These are phyloP conservation scores for Lithobates sylvaticus DNA, from an alignment of 2,797 vertebrate genomes.

Conservation along the genomic window DNA sequence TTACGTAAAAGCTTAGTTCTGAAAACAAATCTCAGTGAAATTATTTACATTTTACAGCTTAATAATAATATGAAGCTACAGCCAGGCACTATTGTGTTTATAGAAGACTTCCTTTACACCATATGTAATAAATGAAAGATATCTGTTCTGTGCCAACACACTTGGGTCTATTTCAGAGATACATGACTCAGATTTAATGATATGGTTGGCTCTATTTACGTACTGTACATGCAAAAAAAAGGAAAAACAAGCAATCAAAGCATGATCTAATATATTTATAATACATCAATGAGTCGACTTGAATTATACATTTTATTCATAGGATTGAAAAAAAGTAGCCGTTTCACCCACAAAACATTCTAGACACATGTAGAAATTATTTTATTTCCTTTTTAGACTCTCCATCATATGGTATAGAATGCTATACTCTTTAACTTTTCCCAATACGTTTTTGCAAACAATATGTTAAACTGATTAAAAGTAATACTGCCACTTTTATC, in stretches of 20 bases:
- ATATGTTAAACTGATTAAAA: no score
- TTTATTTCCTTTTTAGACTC: no score
- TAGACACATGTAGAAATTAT: no score
- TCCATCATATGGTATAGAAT: no score
- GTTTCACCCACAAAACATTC: no score
- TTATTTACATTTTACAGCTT: constrained; percentile 12
- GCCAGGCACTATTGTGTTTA: constrained; percentile 39
- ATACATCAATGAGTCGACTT: not conserved
- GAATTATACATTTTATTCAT: no score
- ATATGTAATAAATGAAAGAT: constrained; percentile 19
- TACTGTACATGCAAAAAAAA: not conserved
- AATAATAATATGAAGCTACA: constrained; percentile 13
- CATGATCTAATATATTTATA: not conserved
- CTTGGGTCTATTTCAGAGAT: not conserved
- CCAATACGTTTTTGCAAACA: no score
- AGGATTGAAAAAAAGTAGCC: no score
- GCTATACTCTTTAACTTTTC: no score
- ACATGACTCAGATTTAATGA: not conserved
- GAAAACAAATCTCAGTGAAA: not conserved
- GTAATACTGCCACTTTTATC: no score
- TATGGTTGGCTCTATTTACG: not conserved
- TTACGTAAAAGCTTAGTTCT: not conserved
- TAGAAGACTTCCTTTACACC: constrained; percentile 30
- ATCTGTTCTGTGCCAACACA: constrained; percentile 2
- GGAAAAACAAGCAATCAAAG: not conserved